Base-by-base conservation (phyloP, 2,113 vertebrate species). In the Lethenteron reissneri region DNA sequence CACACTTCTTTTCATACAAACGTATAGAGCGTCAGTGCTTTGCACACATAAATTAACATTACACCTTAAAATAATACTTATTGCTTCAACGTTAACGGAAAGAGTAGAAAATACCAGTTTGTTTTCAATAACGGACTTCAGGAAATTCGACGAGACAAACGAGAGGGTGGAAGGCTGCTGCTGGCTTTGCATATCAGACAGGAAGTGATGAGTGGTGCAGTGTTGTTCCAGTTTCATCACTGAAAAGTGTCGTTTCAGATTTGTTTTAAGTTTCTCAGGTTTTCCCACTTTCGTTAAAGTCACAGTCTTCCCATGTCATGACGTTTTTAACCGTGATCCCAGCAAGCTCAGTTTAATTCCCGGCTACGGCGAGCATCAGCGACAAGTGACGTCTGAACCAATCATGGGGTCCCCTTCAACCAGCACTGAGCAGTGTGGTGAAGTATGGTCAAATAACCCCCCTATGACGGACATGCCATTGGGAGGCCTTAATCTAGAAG, bases 1-100 rank as follows among this genome's bases (percentile, higher is more conserved):
- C 64, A 68, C 11, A 68, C 6, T 7, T 41, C 1, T 41, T 41
- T 68, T 68, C 25, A 68, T 68, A 68, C 64, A 68, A 68, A 68
- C n/a, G 11, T 68, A 68, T 68, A 68, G 12, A 68, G 64, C 64
- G 11, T 68, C 64, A 68, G 64, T 68, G 64, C 64, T 68, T 68
- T 68, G 64, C 64, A 68, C 12, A 68, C 64, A 68, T 68, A 68
- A 68, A 68, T 68, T 68, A 68, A 68, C 64, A 68, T 68, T 68
- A 68, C n/a, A 68, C n/a, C 25, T 68, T 68, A 17, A 17, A 68
- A 11, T 17, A 68, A 68, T 68, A 68, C 64, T 68, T 68, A 68
- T 68, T 68, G 64, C 64, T 68, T 68, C 64, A n/a, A 68, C 64
- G 11, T 68, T 68, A 68, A 68, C n/a, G 25, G n/a, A 11, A 68